Evolutionary conservation across 2,113 vertebrate species (phyloP).

Genomic region (Tetrao urogallus): DNA sequence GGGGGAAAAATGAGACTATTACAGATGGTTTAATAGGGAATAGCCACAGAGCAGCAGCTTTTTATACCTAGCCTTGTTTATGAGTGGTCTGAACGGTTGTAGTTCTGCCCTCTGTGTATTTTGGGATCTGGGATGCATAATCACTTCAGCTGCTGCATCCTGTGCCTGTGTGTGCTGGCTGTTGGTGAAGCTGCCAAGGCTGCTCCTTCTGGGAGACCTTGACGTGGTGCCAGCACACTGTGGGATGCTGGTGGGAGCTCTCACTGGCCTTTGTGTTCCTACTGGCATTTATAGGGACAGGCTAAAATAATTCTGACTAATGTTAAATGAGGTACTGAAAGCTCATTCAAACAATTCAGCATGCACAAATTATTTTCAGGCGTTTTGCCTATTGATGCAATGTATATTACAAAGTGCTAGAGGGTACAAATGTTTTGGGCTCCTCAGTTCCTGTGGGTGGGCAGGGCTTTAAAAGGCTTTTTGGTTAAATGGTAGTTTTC

Average conservation of each 20-base stretch:
- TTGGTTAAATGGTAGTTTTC: not conserved
- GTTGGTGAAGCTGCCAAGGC: not conserved
- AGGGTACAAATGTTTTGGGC: not conserved
- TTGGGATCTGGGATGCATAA: not conserved
- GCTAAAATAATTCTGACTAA: slow-evolving; percentile 1
- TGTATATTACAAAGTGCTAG: not conserved
- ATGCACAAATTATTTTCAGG: not conserved
- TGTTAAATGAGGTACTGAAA: slow-evolving; percentile 35
- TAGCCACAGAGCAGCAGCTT: not conserved
- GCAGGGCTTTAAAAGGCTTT: not conserved
- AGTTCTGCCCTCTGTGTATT: not conserved
- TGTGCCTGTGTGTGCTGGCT: not conserved
- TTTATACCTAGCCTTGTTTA: not conserved
- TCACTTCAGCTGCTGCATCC: not conserved
- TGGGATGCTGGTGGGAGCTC: not conserved
- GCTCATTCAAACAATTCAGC: not conserved
- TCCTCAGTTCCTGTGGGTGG: not conserved
- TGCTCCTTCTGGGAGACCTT: slow-evolving; percentile 11
- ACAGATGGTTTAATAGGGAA: not conserved
- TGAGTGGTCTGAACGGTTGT: not conserved
- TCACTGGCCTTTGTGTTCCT: not conserved
- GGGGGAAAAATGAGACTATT: not conserved
- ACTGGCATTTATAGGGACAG: not conserved
- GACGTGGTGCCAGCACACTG: not conserved
- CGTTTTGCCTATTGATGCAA: not conserved